Evolutionary conservation across 2,113 vertebrate species (phyloP), one percentile per base, ranked within the genome.

Genomic region (Myotis brandtii): DNA sequence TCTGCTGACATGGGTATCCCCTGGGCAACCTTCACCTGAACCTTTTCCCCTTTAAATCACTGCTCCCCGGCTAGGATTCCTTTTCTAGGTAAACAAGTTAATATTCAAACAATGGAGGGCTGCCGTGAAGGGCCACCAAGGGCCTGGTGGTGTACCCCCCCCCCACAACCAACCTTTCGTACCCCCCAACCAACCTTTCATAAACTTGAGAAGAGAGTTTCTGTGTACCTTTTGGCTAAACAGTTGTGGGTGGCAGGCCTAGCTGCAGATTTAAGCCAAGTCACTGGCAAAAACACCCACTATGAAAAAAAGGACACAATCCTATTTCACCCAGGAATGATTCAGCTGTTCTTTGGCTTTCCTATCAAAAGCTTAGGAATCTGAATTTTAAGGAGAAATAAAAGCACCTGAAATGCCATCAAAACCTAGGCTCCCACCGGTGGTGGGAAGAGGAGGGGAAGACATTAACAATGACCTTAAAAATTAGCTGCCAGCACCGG

Each of bases 401-500:
- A 27, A 80, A 84, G 76, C 70, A 95, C 79, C 91, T 93, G 81
- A 85, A 80, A 25, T 30, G 82, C 21, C 25, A 76, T 16, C 76
- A 67, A 86, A 87, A 64, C 48, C 30, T 25, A 54, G 76, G 66
- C 82, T 75, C 32, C 69, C 81, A 81, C 66, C 0, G 8, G 43
- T 10, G 62, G 56, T 50, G 40, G 86, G 69, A 86, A 80, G 59
- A 69, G 34, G 56, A 84, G 48, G 87, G 34, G 48, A 73, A 87
- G 75, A 89, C 89, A 96, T 89, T 64, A 90, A 97, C 90, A 92
- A 86, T 97, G 96, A 97, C 96, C 96, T 98, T 97, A 97, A 95
- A 95, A 97, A 93, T 91, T 48, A 97, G 96, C 95, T 95, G 90
- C 92, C 9, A 6, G 81, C 83, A 86, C 59, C 59, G 69, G 62